These are phyloP conservation scores for Augiades crinisus DNA, from an alignment of 2,888 invertebrate species.

Conservation along the genomic window DNA sequence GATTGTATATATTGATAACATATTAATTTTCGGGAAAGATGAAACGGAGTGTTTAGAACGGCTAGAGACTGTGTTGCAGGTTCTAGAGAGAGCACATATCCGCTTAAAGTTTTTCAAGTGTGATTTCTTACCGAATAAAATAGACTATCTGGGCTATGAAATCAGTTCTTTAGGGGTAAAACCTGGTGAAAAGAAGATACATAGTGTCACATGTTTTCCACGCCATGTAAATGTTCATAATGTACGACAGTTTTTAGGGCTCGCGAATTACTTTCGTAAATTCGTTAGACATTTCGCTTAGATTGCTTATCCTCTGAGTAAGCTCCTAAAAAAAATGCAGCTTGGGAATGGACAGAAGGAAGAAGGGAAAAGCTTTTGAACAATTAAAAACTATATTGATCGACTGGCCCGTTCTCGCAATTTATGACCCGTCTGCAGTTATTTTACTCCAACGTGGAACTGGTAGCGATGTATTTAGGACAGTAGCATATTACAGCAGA, in stretches of 20 bases:
- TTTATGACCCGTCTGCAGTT: conserved; percentile 18
- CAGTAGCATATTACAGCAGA: conserved; percentile 33
- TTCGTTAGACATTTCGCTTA: neutral
- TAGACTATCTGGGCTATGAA: conserved; percentile 13
- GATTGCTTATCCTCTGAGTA: neutral
- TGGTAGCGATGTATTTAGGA: neutral
- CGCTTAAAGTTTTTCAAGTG: conserved; percentile 24
- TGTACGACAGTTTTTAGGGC: neutral
- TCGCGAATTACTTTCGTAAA: neutral
- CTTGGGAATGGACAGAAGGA: neutral
- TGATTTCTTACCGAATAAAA: conserved; percentile 1
- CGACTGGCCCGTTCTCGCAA: conserved; percentile 33
- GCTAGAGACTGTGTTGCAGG: conserved; percentile 23
- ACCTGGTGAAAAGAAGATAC: neutral
- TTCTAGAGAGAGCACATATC: conserved; percentile 11
- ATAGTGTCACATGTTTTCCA: neutral
- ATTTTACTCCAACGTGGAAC: too few species aligned
- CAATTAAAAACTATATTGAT: neutral
- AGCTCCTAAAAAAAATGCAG: neutral
- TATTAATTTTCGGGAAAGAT: neutral
- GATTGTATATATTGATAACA: neutral
- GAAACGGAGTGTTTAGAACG: neutral
- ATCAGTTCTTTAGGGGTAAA: neutral
- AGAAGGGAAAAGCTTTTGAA: neutral
- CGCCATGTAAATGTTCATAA: neutral